Percentiles rank a stretch among this genome's conserved stretches.
These are phyloP conservation scores for Hemaris fuciformis DNA, from an alignment of 2,888 invertebrate species.

Conservation along the genomic window DNA sequence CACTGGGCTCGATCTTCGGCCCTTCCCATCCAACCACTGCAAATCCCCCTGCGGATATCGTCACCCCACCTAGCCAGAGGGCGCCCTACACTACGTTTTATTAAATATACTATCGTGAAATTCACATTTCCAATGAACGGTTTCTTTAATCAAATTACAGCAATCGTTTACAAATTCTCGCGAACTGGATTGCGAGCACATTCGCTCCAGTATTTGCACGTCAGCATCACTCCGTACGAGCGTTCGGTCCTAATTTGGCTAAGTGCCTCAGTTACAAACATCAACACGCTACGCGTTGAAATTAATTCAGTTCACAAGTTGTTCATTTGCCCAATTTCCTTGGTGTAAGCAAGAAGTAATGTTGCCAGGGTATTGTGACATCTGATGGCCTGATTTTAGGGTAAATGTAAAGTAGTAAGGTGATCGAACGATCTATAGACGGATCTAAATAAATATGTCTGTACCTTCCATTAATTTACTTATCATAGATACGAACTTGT, in stretches of 20 bases:
- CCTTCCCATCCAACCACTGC: too few relatives aligned
- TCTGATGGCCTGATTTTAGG: background rate
- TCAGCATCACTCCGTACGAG: background rate
- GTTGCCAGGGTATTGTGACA: background rate
- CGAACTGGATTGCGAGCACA: background rate
- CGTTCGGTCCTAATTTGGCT: background rate
- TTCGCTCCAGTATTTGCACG: background rate
- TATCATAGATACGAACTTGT: background rate
- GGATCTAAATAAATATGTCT: too few relatives aligned
- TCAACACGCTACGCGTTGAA: background rate
- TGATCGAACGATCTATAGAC: too few relatives aligned
- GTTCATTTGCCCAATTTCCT: constrained; percentile 9
- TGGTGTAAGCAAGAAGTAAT: background rate
- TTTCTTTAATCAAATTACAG: background rate
- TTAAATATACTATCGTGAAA: background rate
- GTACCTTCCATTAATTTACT: too few relatives aligned
- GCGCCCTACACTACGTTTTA: too few relatives aligned
- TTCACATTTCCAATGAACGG: background rate
- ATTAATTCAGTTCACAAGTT: constrained; percentile 3
- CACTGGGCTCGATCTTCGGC: too few relatives aligned
- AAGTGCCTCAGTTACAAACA: background rate
- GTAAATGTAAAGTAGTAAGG: background rate
- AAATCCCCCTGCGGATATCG: too few relatives aligned
- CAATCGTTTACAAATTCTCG: background rate
- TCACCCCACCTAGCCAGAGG: too few relatives aligned